A percentile compares a stretch with the other conserved stretches of the same genome.
Evolutionary conservation across 2,113 vertebrate species (phyloP).

Genomic region (Microcebus griseorufus): DNA sequence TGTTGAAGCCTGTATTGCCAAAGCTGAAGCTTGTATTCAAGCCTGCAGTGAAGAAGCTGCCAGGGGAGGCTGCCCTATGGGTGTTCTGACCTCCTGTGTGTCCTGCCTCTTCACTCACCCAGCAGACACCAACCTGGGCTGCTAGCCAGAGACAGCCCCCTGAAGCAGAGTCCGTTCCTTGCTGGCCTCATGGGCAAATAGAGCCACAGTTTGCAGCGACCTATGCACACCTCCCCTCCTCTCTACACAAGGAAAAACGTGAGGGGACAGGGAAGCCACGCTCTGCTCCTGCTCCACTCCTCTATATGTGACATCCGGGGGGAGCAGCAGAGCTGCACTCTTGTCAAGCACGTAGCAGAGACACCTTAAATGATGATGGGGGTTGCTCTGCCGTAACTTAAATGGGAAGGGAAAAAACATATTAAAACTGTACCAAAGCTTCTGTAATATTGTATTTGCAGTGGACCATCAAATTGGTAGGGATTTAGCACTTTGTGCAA

Average conservation of each 20-base stretch:
- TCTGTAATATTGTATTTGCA: background rate
- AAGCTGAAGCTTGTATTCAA: background rate
- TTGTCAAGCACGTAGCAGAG: background rate
- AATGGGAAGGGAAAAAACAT: background rate
- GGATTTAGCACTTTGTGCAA: background rate
- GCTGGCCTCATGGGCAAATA: accelerated
- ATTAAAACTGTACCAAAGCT: background rate
- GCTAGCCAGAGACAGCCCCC: background rate
- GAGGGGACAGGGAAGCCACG: background rate
- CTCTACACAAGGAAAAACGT: background rate
- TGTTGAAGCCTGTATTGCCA: too few relatives aligned
- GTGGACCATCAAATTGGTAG: background rate
- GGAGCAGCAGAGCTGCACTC: background rate
- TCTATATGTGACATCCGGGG: background rate
- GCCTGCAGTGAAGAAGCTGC: background rate
- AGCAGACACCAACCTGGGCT: background rate
- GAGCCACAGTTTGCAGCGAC: background rate
- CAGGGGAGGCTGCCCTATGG: background rate
- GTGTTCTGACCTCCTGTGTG: background rate
- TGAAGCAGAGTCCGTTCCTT: too few relatives aligned
- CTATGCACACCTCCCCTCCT: background rate
- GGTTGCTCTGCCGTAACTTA: background rate
- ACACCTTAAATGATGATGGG: background rate
- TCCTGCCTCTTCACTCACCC: background rate
- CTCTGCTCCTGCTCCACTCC: background rate